Base-by-base conservation (phyloP, 2,113 vertebrate species). In the Picathartes gymnocephalus region DNA sequence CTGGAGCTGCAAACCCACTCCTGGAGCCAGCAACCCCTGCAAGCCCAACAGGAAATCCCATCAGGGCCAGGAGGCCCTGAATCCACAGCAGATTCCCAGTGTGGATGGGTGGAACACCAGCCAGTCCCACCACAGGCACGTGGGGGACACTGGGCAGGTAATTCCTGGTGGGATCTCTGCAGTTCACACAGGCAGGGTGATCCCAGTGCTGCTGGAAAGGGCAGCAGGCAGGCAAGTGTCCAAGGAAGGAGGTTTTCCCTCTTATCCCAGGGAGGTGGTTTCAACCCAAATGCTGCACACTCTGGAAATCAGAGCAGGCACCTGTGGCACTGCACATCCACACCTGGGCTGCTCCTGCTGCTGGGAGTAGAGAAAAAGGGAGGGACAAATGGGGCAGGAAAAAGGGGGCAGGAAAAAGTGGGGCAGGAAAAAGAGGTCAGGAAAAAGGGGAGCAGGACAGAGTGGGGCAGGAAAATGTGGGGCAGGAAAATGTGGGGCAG, bases 31-130 rank as follows among this genome's bases (percentile, higher is more conserved):
- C 62, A 37, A 19, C 5, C 25, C 50, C 47, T 48, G 0, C 3
- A 12, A 40, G 23, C 13, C 39, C 90, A 76, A 2, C 24, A 69
- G 53, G 40, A 13, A 5, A 37, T 4, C 45, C 18, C 62, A 50
- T 57, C 56, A 88, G 48, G 33, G 44, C 44, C 74, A 30, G 31
- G 19, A 48, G 24, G 8, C 23, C 58, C n/a, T 6, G 47, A 7
- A 17, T 28, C 50, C 68, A 12, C 6, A 21, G 74, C 40, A 44
- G 1, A 37, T 57, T 24, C 83, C 56, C 69, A 80, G 58, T 25
- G 4, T 6, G 45, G 61, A 35, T 0, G 0, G 5, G 48, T 16
- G 70, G 20, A 39, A 39, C 28, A 15, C 15, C 86, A 60, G 18
- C 62, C 33, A 5, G n/a, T 10, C 4, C 15, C 74, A n/a, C 28